phyloP scores from a whole-genome alignment of 2,888 invertebrate genomes.

The Lepidocyrtinus sp. region DNA sequence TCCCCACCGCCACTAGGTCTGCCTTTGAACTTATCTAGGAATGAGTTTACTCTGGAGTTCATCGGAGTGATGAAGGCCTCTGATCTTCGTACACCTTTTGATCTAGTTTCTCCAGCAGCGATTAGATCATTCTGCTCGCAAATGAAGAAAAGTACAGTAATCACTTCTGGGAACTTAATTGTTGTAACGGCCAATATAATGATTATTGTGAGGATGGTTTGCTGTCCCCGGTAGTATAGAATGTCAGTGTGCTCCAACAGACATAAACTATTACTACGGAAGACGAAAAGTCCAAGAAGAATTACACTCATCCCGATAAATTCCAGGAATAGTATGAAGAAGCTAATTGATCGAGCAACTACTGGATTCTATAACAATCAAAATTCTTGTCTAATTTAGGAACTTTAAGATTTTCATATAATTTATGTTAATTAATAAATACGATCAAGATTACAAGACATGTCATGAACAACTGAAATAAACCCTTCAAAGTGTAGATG shows the following conservation, averaged over 20 bases:
- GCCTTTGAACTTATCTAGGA: neutral
- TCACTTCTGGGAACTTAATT: constrained; percentile 29
- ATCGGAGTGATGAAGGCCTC: constrained; percentile 51
- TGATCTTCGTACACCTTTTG: constrained; percentile 47
- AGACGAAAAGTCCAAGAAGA: constrained; percentile 25
- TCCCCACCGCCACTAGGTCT: neutral
- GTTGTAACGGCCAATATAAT: neutral
- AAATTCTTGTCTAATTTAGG: too few species aligned
- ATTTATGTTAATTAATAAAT: constrained; percentile 8
- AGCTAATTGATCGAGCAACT: neutral
- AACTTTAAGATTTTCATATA: constrained; percentile 16
- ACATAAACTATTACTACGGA: constrained; percentile 27
- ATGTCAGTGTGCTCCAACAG: constrained; percentile 47
- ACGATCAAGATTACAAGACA: constrained; percentile 37
- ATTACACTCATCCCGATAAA: neutral
- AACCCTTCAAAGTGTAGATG: constrained; percentile 31
- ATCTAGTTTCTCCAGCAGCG: constrained; percentile 36
- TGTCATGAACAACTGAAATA: constrained; percentile 43
- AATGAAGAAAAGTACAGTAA: constrained; percentile 24
- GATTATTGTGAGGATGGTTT: constrained; percentile 16
- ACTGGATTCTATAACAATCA: constrained; percentile 22
- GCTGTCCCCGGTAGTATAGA: constrained; percentile 17
- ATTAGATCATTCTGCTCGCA: constrained; percentile 24
- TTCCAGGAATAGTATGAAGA: constrained; percentile 21
- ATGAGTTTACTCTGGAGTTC: constrained; percentile 21